These are phyloP conservation scores for Charadrius vociferus DNA, from an alignment of 2,113 vertebrate species.

Conservation along the genomic window DNA sequence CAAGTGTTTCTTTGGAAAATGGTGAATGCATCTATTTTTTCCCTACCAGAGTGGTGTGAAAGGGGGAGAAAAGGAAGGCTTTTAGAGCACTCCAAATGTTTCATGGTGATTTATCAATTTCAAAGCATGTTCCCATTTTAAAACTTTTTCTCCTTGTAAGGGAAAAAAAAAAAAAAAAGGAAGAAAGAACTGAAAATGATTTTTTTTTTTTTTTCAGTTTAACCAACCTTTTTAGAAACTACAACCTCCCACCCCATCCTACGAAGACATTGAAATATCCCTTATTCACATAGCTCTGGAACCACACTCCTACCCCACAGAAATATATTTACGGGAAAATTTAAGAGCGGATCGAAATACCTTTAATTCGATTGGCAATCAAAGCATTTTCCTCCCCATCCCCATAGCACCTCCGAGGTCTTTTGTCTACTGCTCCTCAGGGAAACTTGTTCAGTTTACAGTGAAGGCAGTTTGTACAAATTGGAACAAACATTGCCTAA, in stretches of 20 bases:
- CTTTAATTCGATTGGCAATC: conserved; percentile 39
- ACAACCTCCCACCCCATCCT: not conserved
- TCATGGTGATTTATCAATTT: conserved; percentile 1
- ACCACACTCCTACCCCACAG: not conserved
- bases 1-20: conserved; percentile 23
- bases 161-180: not conserved
- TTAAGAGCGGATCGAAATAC: conserved; percentile 7
- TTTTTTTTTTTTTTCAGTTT: not conserved
- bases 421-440: conserved; percentile 38
- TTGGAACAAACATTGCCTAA: not conserved
- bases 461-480: conserved; percentile 20
- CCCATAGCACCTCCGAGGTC: not conserved
- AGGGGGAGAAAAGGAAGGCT: not conserved
- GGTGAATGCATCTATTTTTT: conserved; percentile 22
- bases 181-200: not conserved
- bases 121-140: not conserved
- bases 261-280: not conserved
- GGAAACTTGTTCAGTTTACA: conserved; percentile 33
- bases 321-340: conserved; percentile 15
- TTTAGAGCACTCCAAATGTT: not conserved
- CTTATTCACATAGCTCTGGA: not conserved
- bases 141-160: not conserved
- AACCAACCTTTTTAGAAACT: conserved; percentile 4
- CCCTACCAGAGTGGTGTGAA: not conserved
- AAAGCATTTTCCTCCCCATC: conserved; percentile 21